Percentiles rank a stretch among this genome's conserved stretches.
Conservation (phyloP, 2,797 vertebrate genomes). For the Acrossocheilus fasciatus region DNA sequence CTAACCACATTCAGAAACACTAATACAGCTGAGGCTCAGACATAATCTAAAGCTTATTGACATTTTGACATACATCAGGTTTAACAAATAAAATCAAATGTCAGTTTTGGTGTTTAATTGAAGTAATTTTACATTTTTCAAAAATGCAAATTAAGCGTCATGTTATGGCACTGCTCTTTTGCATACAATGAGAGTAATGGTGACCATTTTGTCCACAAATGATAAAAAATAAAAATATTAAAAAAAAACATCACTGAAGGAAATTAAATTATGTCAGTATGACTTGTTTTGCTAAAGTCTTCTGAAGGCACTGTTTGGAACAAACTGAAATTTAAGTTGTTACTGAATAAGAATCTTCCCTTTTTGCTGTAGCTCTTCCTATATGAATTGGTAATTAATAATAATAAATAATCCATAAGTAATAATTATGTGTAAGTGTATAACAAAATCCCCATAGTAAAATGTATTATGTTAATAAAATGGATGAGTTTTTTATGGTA, state of each 20-base stretch:
- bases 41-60: slow-evolving; percentile 9
- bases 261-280: background rate
- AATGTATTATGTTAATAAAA: background rate
- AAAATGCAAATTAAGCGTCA: background rate
- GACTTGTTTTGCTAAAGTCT: background rate
- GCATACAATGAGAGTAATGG: background rate
- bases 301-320: too few species aligned
- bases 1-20: background rate
- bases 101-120: background rate
- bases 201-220: background rate
- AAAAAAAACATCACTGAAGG: background rate
- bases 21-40: background rate
- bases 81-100: background rate
- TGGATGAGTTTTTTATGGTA: background rate
- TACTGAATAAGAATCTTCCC: background rate
- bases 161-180: background rate
- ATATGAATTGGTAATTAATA: background rate
- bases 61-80: background rate
- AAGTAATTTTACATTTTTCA: background rate
- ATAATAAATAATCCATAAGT: too few species aligned
- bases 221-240: background rate
- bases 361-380: background rate
- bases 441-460: background rate
- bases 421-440: background rate
- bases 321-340: background rate